Base-by-base conservation (phyloP, 2,888 invertebrate species). In the Campopleginae sp. region DNA sequence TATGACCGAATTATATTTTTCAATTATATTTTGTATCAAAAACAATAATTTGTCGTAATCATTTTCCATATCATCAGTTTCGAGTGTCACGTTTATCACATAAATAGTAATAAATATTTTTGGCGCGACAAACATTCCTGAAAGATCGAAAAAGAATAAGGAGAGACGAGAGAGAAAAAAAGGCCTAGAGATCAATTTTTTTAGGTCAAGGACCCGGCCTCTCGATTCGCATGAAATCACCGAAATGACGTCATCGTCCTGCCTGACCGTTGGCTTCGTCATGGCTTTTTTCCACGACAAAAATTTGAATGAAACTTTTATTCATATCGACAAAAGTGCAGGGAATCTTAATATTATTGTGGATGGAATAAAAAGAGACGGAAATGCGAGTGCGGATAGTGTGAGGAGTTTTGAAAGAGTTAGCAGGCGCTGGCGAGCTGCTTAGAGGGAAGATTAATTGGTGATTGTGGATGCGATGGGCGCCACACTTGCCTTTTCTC, bases 401-500 rank as follows among this genome's bases (percentile, higher is more conserved):
- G 51, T 72, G 51, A 38, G 72, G 79, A 84, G 63, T 84, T 76
- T 72, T 76, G 82, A 82, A 84, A 83, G 63, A 72, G 23, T 82
- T 86, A 6, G 14, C 23, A 77, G 88, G 85, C 88, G 88, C 89
- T 91, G 89, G 90, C 83, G 89, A 87, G 89, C 91, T 91, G 89
- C 91, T 92, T 92, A 92, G 89, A 88, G 87, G 87, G 84, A 88
- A 92, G 92, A 92, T 92, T 92, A 92, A 92, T 92, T 89, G 92
- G 88, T 89, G 91, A 92, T 92, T 91, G 92, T 90, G 90, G 89
- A 89, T 88, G 91, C 91, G 91, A 92, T 90, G 91, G 89, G 89
- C 86, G 85, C 72, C 65, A 46, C 82, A 72, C 85, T 66, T 38
- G 23, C 23, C 23, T 51, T 65, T 38, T 38, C 48, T 48, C 48